Evolutionary conservation across 2,888 invertebrate genomes (phyloP).

Genomic region (Tetanocera ferruginea): DNA sequence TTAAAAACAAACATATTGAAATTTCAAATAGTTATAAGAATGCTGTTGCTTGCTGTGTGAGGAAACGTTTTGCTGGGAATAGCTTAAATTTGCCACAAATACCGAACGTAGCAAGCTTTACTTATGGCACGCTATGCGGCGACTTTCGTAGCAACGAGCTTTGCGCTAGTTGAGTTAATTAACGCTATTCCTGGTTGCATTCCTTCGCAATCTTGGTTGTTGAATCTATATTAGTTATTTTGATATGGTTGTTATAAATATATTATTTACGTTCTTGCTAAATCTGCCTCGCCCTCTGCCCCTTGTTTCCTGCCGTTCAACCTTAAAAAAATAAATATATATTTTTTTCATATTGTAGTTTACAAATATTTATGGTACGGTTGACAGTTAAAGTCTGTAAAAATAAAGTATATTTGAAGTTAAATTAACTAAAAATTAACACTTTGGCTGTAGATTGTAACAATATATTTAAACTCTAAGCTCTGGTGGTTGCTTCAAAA

Average conservation of each 20-base stretch:
- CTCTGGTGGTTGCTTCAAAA: conserved; percentile 41
- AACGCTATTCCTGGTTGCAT: neutral
- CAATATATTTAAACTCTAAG: conserved; percentile 36
- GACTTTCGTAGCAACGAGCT: neutral
- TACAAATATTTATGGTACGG: conserved; percentile 8
- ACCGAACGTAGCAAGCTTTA: neutral
- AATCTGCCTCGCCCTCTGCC: neutral
- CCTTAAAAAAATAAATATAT: neutral
- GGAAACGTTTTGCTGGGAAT: neutral
- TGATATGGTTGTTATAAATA: neutral
- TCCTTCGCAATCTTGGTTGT: neutral
- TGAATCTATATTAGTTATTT: neutral
- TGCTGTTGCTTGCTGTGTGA: neutral
- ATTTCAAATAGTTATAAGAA: neutral
- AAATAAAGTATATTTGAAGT: neutral
- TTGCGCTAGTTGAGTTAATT: neutral
- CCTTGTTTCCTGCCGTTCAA: neutral
- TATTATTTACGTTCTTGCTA: neutral
- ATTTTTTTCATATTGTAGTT: neutral
- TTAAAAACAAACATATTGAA: neutral
- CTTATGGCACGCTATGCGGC: neutral
- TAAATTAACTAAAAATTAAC: conserved; percentile 53
- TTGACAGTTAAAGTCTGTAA: neutral
- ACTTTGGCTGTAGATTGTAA: conserved; percentile 64
- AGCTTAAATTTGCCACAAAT: neutral